Evolutionary conservation across 2,113 vertebrate species (phyloP).

Genomic region (Lonchura striata): DNA sequence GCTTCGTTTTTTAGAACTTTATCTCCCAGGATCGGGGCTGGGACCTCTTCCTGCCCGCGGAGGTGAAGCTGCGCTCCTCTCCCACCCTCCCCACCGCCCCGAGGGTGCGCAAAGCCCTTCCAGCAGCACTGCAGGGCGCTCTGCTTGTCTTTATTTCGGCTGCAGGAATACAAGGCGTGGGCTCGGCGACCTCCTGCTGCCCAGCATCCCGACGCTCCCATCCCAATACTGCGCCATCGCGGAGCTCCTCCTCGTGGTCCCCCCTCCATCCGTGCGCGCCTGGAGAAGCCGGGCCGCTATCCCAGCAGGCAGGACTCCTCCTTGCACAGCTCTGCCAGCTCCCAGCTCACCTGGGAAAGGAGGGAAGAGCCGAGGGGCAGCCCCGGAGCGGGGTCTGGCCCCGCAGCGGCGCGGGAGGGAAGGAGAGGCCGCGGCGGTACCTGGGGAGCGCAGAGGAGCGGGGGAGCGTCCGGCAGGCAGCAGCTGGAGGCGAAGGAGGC

Average conservation of each 20-base stretch:
- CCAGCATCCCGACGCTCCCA: accelerated
- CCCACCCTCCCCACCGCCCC: background rate
- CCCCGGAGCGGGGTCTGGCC: background rate
- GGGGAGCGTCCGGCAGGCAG: background rate
- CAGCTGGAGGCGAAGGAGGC: background rate
- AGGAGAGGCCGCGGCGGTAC: background rate
- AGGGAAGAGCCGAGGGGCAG: background rate
- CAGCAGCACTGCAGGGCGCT: background rate
- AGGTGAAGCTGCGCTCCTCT: accelerated
- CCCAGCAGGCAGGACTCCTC: background rate
- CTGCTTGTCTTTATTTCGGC: background rate
- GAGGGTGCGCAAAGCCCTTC: background rate
- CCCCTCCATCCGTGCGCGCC: background rate
- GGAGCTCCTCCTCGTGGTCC: background rate
- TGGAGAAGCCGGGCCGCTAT: background rate
- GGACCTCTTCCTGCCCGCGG: background rate
- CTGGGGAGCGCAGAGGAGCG: background rate
- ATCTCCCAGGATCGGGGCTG: background rate
- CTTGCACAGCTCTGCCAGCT: background rate
- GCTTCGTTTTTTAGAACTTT: background rate
- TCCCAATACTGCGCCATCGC: accelerated
- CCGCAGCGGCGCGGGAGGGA: background rate
- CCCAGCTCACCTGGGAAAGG: background rate
- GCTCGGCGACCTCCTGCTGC: background rate
- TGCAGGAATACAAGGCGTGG: background rate